Conservation (phyloP, 2,888 invertebrate genomes). For the Formica aserva region DNA sequence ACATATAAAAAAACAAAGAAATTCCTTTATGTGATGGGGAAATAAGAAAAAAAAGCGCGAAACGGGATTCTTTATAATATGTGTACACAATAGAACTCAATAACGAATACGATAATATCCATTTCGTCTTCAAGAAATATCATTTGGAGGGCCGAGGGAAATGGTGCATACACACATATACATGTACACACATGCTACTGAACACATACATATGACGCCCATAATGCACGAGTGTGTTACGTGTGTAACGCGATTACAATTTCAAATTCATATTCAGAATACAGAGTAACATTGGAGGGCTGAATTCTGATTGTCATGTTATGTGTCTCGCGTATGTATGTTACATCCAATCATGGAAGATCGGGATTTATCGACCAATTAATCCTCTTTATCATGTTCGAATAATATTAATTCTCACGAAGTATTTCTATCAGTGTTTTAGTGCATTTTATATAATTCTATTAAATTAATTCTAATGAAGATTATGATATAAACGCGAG, state of each 20-base stretch:
- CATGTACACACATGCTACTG: conserved; percentile 39
- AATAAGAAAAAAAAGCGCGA: conserved; percentile 52
- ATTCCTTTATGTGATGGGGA: conserved; percentile 59
- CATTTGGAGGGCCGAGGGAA: neutral
- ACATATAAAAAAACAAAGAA: conserved; percentile 64
- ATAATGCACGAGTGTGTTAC: conserved; percentile 51
- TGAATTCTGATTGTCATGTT: conserved; percentile 70
- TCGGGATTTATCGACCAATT: neutral
- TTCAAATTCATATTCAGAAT: conserved; percentile 67
- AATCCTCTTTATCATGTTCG: neutral
- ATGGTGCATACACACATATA: conserved; percentile 43
- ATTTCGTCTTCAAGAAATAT: conserved; percentile 54
- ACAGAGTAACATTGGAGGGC: conserved; percentile 69
- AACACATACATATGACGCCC: conserved; percentile 23
- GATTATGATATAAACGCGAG: neutral
- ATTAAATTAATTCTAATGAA: conserved; percentile 18
- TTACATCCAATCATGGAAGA: conserved; percentile 11
- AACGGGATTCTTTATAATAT: conserved; percentile 65
- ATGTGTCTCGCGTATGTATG: conserved; percentile 29
- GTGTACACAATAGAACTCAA: conserved; percentile 66
- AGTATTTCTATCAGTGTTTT: neutral
- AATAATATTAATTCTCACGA: neutral
- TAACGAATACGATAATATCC: conserved; percentile 58
- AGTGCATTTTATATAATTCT: neutral
- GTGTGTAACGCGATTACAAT: conserved; percentile 65